Evolutionary conservation across 2,113 vertebrate genomes (phyloP).

Genomic region (Urocitellus parryii): DNA sequence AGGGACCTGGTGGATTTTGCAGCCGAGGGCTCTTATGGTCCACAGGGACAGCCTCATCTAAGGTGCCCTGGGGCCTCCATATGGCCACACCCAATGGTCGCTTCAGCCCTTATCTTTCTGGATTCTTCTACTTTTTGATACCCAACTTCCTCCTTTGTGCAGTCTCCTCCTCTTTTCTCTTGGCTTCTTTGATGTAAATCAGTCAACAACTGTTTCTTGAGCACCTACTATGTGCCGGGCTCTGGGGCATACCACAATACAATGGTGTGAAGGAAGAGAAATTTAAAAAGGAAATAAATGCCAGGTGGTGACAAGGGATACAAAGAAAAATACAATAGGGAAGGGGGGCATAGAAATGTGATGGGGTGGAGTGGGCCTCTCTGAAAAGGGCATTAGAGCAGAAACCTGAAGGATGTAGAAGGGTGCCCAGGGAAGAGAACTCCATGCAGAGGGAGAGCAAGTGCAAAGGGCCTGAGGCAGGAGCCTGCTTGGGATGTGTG

Average conservation of each 20-base stretch:
- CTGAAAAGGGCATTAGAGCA: neutral
- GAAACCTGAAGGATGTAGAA: neutral
- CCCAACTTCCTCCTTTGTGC: conserved; percentile 46
- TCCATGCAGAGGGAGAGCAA: neutral
- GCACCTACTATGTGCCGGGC: neutral
- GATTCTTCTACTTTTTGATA: conserved; percentile 12
- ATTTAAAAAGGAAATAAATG: neutral
- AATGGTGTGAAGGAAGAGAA: neutral
- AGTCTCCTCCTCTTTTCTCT: neutral
- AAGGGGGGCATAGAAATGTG: neutral
- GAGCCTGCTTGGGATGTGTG: neutral
- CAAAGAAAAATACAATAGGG: neutral
- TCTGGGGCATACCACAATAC: neutral
- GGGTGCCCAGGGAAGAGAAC: neutral
- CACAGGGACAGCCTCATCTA: neutral
- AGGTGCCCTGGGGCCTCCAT: neutral
- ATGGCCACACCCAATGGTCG: conserved; percentile 4
- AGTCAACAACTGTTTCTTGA: neutral
- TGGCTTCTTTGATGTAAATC: neutral
- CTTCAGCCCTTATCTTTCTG: conserved; percentile 55
- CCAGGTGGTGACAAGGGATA: neutral
- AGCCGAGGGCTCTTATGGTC: neutral
- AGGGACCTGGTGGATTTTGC: neutral
- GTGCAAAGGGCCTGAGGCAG: neutral
- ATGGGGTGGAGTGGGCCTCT: neutral